Percentiles rank a stretch among this genome's conserved stretches.
Conservation (phyloP, 2,797 vertebrate species). For the Chrosomus eos region DNA sequence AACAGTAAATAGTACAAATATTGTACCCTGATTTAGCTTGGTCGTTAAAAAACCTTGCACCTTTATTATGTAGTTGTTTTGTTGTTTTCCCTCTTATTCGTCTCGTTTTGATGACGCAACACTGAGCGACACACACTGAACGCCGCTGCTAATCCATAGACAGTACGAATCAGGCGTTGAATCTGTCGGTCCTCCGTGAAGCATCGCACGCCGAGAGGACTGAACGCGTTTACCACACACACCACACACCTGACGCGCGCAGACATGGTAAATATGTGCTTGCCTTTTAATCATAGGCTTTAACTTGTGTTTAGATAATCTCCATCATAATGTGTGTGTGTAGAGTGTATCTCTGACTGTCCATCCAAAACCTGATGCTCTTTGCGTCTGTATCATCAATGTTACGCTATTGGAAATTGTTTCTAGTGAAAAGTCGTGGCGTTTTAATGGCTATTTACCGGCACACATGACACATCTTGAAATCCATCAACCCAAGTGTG, state of each 20-base stretch:
- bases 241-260: not conserved
- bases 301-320: not conserved
- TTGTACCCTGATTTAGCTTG: too few species aligned
- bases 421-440: too few species aligned
- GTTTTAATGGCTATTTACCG: too few species aligned
- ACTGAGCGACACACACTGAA: not conserved
- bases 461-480: not conserved
- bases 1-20: too few species aligned
- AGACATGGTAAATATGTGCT: not conserved
- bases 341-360: not conserved
- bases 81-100: too few species aligned
- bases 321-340: not conserved
- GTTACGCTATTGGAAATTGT: too few species aligned
- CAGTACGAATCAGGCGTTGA: not conserved
- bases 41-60: too few species aligned
- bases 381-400: not conserved
- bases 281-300: not conserved
- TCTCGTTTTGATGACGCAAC: not conserved
- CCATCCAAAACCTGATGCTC: not conserved
- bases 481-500: too few species aligned
- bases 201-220: not conserved
- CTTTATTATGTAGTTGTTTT: too few species aligned
- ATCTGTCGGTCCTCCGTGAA: not conserved
- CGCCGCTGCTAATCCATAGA: too few species aligned
- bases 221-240: not conserved